A percentile compares a stretch with the other conserved stretches of the same genome.
phyloP scores from a whole-genome alignment of 2,888 invertebrate species.

The Papilio gigon region DNA sequence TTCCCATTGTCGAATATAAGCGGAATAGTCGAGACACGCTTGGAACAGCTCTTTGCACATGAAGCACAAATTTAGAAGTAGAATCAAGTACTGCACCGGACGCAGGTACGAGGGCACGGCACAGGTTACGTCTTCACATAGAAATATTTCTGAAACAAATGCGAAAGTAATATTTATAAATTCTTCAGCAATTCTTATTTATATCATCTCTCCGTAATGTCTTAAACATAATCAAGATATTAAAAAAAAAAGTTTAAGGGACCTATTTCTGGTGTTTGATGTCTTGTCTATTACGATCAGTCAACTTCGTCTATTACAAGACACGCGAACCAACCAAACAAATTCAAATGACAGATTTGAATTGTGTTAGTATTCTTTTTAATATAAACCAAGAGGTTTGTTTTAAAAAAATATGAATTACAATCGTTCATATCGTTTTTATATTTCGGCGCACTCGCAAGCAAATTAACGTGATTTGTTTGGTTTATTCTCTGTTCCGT shows the following conservation, averaged over 20 bases:
- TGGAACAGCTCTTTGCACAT: slow-evolving; percentile 90
- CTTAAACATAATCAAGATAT: too few species aligned
- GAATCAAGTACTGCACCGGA: slow-evolving; percentile 83
- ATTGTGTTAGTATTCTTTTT: too few species aligned
- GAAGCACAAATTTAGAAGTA: slow-evolving; percentile 84
- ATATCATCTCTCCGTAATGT: too few species aligned
- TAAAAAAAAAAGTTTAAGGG: too few species aligned
- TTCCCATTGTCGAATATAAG: slow-evolving; percentile 91
- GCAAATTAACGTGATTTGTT: slow-evolving; percentile 19
- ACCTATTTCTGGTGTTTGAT: too few species aligned
- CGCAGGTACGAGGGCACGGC: slow-evolving; percentile 68
- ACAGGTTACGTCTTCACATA: slow-evolving; percentile 74
- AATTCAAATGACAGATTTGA: too few species aligned
- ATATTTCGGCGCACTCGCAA: slow-evolving; percentile 6
- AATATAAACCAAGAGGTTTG: not conserved
- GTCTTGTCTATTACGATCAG: too few species aligned
- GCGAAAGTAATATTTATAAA: not conserved
- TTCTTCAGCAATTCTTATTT: too few species aligned
- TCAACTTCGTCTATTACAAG: too few species aligned
- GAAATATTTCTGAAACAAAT: slow-evolving; percentile 74
- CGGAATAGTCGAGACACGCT: slow-evolving; percentile 86
- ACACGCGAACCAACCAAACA: too few species aligned
- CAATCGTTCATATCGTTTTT: not conserved
- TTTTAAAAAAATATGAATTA: not conserved
- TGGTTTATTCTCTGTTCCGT: slow-evolving; percentile 9